Base-by-base conservation (phyloP, 2,797 vertebrate genomes). In the Chrosomus eos region DNA sequence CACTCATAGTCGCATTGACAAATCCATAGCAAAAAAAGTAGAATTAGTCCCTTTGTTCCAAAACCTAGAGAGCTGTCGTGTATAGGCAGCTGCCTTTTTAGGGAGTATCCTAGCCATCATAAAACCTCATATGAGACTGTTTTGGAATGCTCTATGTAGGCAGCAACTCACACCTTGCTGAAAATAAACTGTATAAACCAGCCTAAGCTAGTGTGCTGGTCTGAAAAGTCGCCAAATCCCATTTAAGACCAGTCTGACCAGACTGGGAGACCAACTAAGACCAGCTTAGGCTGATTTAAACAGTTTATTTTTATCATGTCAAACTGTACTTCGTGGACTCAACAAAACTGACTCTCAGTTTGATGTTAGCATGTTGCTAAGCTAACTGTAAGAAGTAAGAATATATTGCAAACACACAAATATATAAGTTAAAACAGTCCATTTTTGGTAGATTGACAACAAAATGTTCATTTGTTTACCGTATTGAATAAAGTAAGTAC, bases 361-460 rank as follows among this genome's bases (percentile, higher is more conserved):
- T 51, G 19, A 13, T 67, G 43, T 80, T 67, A 79, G 38, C 10
- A 33, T 79, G 26, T 48, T 31, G 58, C 38, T 79, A 79, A 79
- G 77, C 40, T 79, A 78, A 66, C 26, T 28, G 8, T 45, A 11
- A 36, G 51, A 75, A 18, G 1, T 11, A 38, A 55, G 8, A 45
- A 23, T 33, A 58, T 8, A n/a, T 58, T 58, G n/a, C 26, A 64
- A 31, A 64, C 28, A 18, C 14, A 64, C 14, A 8, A 18, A 64
- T 31, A 64, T 7, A 28, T 31, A 31, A 3, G 13, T 26, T 62
- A 64, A 51, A 55, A 14, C 21, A 45, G 18, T 48, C 13, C 0
- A 51, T 73, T 33, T 51, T 3, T 51, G 11, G 23, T n/a, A 16
- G 1, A 11, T 31, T 76, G 1, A 76, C 3, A 31, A 13, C n/a